Base-by-base conservation (phyloP, 2,888 invertebrate genomes). In the Ormyrus thymus region DNA sequence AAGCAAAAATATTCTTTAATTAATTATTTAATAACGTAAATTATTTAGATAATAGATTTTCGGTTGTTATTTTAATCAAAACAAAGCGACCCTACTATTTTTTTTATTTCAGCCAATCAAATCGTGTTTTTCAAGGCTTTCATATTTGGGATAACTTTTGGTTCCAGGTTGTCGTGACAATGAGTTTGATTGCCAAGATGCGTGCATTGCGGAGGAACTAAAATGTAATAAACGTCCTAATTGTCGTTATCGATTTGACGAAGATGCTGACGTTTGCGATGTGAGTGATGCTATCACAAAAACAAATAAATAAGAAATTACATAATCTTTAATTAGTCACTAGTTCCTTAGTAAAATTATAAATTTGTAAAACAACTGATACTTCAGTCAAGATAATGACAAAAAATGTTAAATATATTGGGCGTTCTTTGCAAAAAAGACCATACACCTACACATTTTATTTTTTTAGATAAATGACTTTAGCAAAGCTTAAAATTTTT, bases 181-280 rank as follows among this genome's bases (percentile, higher is more conserved):
- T 0, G 96, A 97, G 85, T 96, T 95, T 86, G 95, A 97, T 89
- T 97, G 97, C 86, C 95, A 96, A 84, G 97, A 97, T 89, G 93
- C 94, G 73, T 98, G 98, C 90, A 97, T 98, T 82, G 92, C 93
- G 51, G 83, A 83, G 0, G 85, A 89, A 0, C 91, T 98, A 53
- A 91, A 89, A 76, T 98, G 98, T 89, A 95, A 98, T 88, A 88
- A 91, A 0, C 91, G 92, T 56, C 93, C 93, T 72, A 96, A 98
- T 90, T 98, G 98, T 90, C 93, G 96, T 83, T 94, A 96, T 84
- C 93, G 95, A 74, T 94, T 94, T 90, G 97, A 97, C 86, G 97
- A 97, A 87, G 93, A 93, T 80, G 92, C 93, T 72, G 73, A 83
- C 45, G 79, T 84, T 50, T 93, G 89, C 88, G 87, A 82, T 89